These are phyloP conservation scores for Agelastica alni DNA, from an alignment of 2,888 invertebrate species.

Conservation along the genomic window DNA sequence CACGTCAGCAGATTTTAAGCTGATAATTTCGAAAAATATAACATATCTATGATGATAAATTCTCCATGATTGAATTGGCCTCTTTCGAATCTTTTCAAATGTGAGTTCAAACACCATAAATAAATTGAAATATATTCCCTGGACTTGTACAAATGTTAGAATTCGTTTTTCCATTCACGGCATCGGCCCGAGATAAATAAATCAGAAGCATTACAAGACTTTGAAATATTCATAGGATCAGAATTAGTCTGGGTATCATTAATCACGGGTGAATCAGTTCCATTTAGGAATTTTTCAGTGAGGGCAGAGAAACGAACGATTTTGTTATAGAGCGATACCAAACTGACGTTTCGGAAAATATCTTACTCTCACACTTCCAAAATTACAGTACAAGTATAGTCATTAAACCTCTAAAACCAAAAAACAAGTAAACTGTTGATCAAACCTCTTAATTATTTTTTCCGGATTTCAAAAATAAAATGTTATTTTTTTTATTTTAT, in stretches of 20 bases:
- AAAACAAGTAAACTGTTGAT: too few species aligned
- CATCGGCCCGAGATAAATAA: slow-evolving; percentile 16
- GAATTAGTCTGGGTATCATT: slow-evolving; percentile 18
- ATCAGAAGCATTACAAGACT: slow-evolving; percentile 22
- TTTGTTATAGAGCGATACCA: too few species aligned
- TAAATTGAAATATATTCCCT: slow-evolving; percentile 21
- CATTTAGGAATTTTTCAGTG: slow-evolving; percentile 10
- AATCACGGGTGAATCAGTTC: slow-evolving; percentile 20
- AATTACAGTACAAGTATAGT: too few species aligned
- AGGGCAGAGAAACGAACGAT: background rate
- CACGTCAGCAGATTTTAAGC: too few species aligned
- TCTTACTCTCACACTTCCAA: too few species aligned
- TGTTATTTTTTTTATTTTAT: too few species aligned
- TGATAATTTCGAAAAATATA: too few species aligned
- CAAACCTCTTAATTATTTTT: too few species aligned
- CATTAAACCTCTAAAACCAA: too few species aligned
- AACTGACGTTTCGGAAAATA: too few species aligned
- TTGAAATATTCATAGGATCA: slow-evolving; percentile 23
- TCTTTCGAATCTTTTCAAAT: slow-evolving; percentile 6
- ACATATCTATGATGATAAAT: too few species aligned
- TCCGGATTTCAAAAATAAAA: too few species aligned
- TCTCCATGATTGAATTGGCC: background rate
- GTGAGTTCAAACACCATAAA: slow-evolving; percentile 15
- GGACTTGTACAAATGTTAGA: slow-evolving; percentile 22
- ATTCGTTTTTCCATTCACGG: slow-evolving; percentile 19